These are phyloP conservation scores for Chamaedrilus cognettii DNA, from an alignment of 2,888 invertebrate species.

Conservation along the genomic window DNA sequence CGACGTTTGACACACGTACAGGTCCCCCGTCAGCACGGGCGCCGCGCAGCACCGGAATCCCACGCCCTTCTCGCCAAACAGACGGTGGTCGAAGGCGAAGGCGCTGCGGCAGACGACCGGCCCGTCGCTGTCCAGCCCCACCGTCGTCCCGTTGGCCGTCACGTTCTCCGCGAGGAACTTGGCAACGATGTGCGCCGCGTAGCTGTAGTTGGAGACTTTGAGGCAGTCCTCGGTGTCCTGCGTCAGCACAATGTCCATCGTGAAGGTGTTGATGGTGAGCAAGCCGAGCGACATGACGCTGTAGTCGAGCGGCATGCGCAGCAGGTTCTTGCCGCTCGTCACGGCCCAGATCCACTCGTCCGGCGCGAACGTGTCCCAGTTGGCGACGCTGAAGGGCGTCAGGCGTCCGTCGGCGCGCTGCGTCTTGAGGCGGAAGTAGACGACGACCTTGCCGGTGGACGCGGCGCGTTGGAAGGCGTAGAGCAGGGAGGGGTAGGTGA, in stretches of 20 bases:
- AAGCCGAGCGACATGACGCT: constrained; percentile 21
- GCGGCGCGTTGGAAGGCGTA: constrained; percentile 11
- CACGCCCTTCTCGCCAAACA: constrained; percentile 19
- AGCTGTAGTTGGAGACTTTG: not conserved
- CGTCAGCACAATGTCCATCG: constrained; percentile 10
- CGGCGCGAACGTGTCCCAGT: constrained; percentile 19
- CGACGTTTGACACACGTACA: constrained; percentile 14
- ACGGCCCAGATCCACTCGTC: constrained; percentile 24
- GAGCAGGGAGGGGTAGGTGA: not conserved
- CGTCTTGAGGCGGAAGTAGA: constrained; percentile 20
- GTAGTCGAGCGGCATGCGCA: constrained; percentile 21
- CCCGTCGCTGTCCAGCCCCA: not conserved
- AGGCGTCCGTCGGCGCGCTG: not conserved
- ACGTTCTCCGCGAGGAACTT: constrained; percentile 22
- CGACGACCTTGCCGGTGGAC: constrained; percentile 7
- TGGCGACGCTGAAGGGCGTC: not conserved
- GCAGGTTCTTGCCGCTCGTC: constrained; percentile 20
- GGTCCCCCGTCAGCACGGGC: not conserved
- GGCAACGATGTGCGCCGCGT: constrained; percentile 10
- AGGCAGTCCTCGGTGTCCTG: constrained; percentile 12
- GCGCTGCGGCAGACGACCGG: constrained; percentile 21
- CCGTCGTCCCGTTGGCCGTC: constrained; percentile 13
- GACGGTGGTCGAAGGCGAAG: constrained; percentile 20
- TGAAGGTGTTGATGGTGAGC: constrained; percentile 9
- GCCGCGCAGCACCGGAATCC: constrained; percentile 20